Conservation (phyloP, 1,140 invertebrate species). For the Ceratina australensis region DNA sequence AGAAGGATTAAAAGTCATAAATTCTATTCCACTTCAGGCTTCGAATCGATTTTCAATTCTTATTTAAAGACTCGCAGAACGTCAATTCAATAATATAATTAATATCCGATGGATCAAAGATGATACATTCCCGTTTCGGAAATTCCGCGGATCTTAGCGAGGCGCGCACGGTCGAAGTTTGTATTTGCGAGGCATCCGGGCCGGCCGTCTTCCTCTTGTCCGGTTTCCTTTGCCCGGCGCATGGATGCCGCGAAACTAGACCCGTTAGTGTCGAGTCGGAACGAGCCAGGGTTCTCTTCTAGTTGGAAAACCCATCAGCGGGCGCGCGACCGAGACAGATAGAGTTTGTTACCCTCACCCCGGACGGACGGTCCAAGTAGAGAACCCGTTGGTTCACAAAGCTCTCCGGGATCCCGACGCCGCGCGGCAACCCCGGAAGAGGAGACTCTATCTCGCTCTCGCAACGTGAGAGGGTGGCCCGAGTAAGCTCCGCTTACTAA, state of each 20-base stretch:
- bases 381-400: conserved; percentile 44
- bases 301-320: conserved; percentile 64
- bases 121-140: too few relatives aligned
- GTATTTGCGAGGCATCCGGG: conserved; percentile 3
- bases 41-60: too few relatives aligned
- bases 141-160: neutral
- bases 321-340: conserved; percentile 25
- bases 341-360: conserved; percentile 39
- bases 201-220: neutral
- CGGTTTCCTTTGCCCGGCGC: conserved; percentile 19
- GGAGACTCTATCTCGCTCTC: conserved; percentile 4
- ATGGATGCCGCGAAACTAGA: conserved; percentile 56
- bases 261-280: conserved; percentile 50
- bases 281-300: conserved; percentile 39
- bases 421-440: conserved; percentile 26
- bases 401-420: conserved; percentile 23
- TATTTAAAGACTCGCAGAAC: too few relatives aligned
- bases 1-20: too few relatives aligned
- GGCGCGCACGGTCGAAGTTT: neutral
- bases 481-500: conserved; percentile 62
- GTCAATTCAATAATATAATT: too few relatives aligned
- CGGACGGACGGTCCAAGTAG: conserved; percentile 42
- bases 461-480: conserved; percentile 5
- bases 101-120: too few relatives aligned
- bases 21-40: too few relatives aligned